phyloP scores from a whole-genome alignment of 2,113 vertebrate genomes.

The Emydocephalus ijimae region DNA sequence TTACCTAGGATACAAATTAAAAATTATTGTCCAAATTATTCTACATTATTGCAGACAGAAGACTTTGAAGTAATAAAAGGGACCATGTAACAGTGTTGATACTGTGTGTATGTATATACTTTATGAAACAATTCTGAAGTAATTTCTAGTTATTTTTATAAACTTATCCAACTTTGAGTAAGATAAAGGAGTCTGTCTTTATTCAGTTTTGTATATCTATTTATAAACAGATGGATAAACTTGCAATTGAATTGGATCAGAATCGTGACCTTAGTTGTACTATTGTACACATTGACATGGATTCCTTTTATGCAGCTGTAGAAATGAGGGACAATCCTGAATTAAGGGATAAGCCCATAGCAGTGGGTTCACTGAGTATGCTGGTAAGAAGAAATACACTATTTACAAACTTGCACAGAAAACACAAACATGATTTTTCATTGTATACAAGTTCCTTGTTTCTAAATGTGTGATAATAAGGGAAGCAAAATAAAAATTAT shows the following conservation, averaged over 20 bases:
- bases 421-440: not conserved
- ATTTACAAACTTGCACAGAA: not conserved
- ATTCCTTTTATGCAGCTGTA: constrained; percentile 96
- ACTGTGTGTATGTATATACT: not conserved
- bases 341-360: constrained; percentile 88
- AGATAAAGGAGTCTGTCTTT: not conserved
- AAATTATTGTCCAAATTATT: not conserved
- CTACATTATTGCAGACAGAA: not conserved
- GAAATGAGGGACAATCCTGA: constrained; percentile 94
- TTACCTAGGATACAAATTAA: not conserved
- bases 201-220: not conserved
- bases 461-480: not conserved
- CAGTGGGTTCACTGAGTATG: constrained; percentile 94
- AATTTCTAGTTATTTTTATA: not conserved
- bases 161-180: not conserved
- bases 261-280: constrained; percentile 80
- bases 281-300: constrained; percentile 97
- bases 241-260: constrained; percentile 76
- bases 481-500: not conserved
- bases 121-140: not conserved
- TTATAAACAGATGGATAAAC: constrained; percentile 76
- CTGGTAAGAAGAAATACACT: constrained; percentile 73
- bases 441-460: not conserved
- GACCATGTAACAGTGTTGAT: not conserved
- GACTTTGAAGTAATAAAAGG: not conserved